Evolutionary conservation across 1,140 invertebrate species (phyloP).

Genomic region (Coboldia fuscipes): DNA sequence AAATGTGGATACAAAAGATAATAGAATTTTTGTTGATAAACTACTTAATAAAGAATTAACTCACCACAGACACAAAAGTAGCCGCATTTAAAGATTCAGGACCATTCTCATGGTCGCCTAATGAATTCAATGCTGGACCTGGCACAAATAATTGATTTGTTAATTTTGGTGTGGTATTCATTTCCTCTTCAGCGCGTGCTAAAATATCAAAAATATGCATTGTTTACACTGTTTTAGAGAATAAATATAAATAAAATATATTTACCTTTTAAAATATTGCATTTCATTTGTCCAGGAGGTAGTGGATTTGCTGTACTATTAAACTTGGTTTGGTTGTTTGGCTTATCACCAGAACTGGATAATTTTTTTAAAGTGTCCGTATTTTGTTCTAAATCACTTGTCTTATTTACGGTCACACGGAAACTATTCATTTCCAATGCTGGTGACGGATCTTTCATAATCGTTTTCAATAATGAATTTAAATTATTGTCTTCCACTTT

Average conservation of each 20-base stretch:
- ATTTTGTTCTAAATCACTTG: constrained; percentile 32
- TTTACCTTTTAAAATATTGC: constrained; percentile 80
- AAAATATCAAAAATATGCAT: constrained; percentile 21
- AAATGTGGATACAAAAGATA: constrained; percentile 5
- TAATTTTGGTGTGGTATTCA: constrained; percentile 26
- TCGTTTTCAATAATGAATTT: constrained; percentile 29
- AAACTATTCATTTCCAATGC: constrained; percentile 16
- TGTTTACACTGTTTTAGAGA: constrained; percentile 19
- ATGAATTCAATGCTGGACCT: constrained; percentile 20
- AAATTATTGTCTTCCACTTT: constrained; percentile 27
- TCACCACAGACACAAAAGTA: constrained; percentile 54
- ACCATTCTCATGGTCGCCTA: constrained; percentile 12
- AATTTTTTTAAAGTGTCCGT: constrained; percentile 30
- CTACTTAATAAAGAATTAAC: constrained; percentile 13
- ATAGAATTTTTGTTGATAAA: constrained; percentile 3
- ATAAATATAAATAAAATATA: constrained; percentile 24
- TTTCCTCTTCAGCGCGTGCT: constrained; percentile 34
- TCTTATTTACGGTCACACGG: constrained; percentile 31
- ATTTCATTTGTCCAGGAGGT: constrained; percentile 76
- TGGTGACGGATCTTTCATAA: constrained; percentile 29
- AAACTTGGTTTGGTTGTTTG: constrained; percentile 42
- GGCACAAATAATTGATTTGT: constrained; percentile 30
- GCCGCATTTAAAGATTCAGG: constrained; percentile 32
- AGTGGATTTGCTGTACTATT: constrained; percentile 37
- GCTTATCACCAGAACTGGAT: constrained; percentile 28